These are phyloP conservation scores for Nyleta sp. DNA, from an alignment of 2,888 invertebrate species.

Conservation along the genomic window DNA sequence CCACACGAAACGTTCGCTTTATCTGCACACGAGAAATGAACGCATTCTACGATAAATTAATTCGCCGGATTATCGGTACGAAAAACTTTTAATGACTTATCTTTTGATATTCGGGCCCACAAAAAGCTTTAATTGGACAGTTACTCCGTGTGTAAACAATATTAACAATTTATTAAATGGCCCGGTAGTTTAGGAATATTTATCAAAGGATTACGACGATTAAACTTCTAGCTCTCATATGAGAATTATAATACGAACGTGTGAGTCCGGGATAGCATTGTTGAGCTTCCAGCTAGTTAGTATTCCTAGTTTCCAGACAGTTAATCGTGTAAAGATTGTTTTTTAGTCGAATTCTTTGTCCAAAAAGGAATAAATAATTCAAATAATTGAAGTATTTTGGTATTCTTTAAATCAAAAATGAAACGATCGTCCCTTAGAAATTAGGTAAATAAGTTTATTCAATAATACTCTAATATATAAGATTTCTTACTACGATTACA, in stretches of 20 bases:
- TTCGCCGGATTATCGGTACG: not conserved
- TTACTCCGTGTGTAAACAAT: not conserved
- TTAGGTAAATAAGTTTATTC: too few relatives aligned
- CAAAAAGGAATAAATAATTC: too few relatives aligned
- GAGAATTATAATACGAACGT: constrained; percentile 26
- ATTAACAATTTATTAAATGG: constrained; percentile 11
- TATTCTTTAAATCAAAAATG: too few relatives aligned
- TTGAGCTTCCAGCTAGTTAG: constrained; percentile 19
- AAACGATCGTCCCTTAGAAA: too few relatives aligned
- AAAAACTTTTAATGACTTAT: not conserved
- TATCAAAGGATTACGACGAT: constrained; percentile 38
- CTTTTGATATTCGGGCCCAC: not conserved
- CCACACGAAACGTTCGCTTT: too few relatives aligned
- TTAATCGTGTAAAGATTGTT: not conserved
- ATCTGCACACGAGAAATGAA: too few relatives aligned
- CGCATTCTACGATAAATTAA: not conserved
- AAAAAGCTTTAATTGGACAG: not conserved
- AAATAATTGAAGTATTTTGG: too few relatives aligned
- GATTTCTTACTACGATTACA: too few relatives aligned
- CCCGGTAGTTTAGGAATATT: constrained; percentile 10
- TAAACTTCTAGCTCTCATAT: constrained; percentile 24
- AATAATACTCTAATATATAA: too few relatives aligned
- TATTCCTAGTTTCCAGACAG: constrained; percentile 1
- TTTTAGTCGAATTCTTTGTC: not conserved
- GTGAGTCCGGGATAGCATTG: constrained; percentile 11